Percentiles rank a stretch among this genome's conserved stretches.
Evolutionary conservation across 2,113 vertebrate species (phyloP).

Genomic region (Hypanus sabinus): DNA sequence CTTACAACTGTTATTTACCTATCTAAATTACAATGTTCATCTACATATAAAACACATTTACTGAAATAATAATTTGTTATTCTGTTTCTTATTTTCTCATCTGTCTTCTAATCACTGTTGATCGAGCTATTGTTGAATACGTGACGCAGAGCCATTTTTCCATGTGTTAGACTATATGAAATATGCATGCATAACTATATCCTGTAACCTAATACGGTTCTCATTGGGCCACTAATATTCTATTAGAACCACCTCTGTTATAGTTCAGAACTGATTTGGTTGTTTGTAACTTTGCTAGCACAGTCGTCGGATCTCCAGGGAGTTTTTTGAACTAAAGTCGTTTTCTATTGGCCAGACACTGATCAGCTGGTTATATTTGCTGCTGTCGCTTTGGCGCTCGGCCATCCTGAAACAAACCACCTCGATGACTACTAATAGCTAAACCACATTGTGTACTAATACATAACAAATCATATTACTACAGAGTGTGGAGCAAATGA

Average conservation of each 20-base stretch:
- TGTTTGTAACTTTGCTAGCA: slow-evolving; percentile 65
- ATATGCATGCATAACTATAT: background rate
- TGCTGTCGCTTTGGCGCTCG: slow-evolving; percentile 79
- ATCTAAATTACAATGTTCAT: background rate
- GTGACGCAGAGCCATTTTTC: background rate
- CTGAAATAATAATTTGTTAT: slow-evolving; percentile 12
- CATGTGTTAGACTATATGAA: background rate
- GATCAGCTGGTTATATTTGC: slow-evolving; percentile 84
- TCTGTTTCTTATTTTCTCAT: slow-evolving; percentile 19
- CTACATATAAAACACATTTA: background rate
- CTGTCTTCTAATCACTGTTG: slow-evolving; percentile 31
- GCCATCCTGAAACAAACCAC: slow-evolving; percentile 82
- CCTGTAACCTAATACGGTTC: slow-evolving; percentile 14
- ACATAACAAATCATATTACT: slow-evolving; percentile 78
- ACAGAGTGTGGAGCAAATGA: slow-evolving; percentile 71
- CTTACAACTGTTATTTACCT: background rate
- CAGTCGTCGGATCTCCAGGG: slow-evolving; percentile 65
- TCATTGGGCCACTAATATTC: slow-evolving; percentile 24
- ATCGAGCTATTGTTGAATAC: slow-evolving; percentile 22
- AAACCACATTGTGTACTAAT: slow-evolving; percentile 76
- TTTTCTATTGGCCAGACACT: slow-evolving; percentile 75
- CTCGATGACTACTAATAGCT: slow-evolving; percentile 81
- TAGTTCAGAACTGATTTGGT: slow-evolving; percentile 37
- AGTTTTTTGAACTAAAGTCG: slow-evolving; percentile 67
- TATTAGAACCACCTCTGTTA: slow-evolving; percentile 24